Evolutionary conservation across 2,113 vertebrate species (phyloP).

Genomic region (Chionis minor): DNA sequence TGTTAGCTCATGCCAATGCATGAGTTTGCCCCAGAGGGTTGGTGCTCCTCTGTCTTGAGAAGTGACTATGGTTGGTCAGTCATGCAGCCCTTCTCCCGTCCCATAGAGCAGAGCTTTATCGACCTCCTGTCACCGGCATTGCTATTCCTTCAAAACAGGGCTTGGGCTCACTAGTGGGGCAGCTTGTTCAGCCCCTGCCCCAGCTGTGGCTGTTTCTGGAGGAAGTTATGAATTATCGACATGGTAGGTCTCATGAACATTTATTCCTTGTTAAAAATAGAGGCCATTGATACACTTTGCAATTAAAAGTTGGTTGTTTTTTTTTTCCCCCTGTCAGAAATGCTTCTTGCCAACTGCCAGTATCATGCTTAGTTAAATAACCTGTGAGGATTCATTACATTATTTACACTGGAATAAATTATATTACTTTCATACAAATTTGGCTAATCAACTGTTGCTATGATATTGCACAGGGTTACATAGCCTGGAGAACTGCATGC

Average conservation of each 20-base stretch:
- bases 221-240: not conserved
- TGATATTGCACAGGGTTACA: not conserved
- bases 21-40: not conserved
- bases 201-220: not conserved
- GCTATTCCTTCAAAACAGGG: not conserved
- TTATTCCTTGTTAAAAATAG: not conserved
- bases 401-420: slow-evolving; percentile 19
- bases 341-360: not conserved
- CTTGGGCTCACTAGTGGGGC: not conserved
- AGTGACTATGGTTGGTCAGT: not conserved
- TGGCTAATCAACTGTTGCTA: not conserved
- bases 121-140: not conserved
- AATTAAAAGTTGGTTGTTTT: not conserved
- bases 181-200: not conserved
- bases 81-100: not conserved
- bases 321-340: not conserved
- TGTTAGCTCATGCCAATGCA: not conserved
- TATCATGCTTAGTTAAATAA: slow-evolving; percentile 8
- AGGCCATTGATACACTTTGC: not conserved
- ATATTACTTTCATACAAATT: not conserved
- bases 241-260: not conserved
- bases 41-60: not conserved
- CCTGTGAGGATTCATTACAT: not conserved
- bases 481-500: not conserved
- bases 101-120: not conserved